These are phyloP conservation scores for Bugula neritina DNA, from an alignment of 2,888 invertebrate genomes.

Conservation along the genomic window DNA sequence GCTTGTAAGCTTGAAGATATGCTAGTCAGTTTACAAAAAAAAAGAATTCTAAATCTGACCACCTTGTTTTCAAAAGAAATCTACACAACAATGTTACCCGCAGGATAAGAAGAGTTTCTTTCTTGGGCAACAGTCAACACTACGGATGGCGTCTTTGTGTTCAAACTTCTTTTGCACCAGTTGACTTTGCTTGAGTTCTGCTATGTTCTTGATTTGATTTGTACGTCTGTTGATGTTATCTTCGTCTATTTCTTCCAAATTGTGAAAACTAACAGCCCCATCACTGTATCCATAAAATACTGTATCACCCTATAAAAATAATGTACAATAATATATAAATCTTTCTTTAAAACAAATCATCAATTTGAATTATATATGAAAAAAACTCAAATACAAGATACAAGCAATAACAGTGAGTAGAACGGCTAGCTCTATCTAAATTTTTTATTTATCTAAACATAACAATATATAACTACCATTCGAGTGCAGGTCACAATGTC, in stretches of 20 bases:
- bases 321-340: too few relatives aligned
- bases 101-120: constrained; percentile 28
- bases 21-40: too few relatives aligned
- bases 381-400: too few relatives aligned
- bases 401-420: too few relatives aligned
- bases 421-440: too few relatives aligned
- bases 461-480: too few relatives aligned
- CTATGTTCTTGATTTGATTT: constrained; percentile 22
- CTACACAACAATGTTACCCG: constrained; percentile 26
- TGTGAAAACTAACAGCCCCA: constrained; percentile 39
- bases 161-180: constrained; percentile 28
- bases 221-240: constrained; percentile 22
- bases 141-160: constrained; percentile 25
- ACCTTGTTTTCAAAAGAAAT: too few relatives aligned
- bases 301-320: constrained; percentile 36
- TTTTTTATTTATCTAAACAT: too few relatives aligned
- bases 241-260: constrained; percentile 37
- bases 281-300: constrained; percentile 42
- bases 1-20: too few relatives aligned
- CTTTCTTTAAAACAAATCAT: too few relatives aligned
- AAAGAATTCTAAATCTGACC: too few relatives aligned
- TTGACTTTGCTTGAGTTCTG: not conserved
- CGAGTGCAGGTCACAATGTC: constrained; percentile 40
- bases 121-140: constrained; percentile 28
- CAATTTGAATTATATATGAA: too few relatives aligned